A percentile compares a stretch with the other conserved stretches of the same genome.
phyloP scores from a whole-genome alignment of 2,888 invertebrate species.

The Quadriops clusia region DNA sequence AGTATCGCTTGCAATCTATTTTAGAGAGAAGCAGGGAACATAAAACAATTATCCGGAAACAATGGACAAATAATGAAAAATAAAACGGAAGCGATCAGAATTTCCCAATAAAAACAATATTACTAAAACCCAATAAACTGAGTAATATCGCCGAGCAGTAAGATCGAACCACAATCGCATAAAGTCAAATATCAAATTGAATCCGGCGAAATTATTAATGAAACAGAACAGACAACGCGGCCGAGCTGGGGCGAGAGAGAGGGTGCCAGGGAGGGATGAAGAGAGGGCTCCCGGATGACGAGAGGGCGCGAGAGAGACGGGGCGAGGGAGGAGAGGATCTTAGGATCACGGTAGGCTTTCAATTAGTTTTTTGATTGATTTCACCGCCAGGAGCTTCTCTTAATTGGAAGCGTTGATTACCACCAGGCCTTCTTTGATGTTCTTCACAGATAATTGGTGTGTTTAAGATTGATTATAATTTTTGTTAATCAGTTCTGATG shows the following conservation, averaged over 20 bases:
- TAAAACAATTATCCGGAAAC: conserved; percentile 24
- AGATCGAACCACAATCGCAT: conserved; percentile 31
- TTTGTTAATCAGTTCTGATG: conserved; percentile 29
- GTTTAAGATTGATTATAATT: conserved; percentile 37
- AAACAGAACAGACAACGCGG: conserved; percentile 30
- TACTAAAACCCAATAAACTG: conserved; percentile 33
- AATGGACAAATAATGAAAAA: conserved; percentile 30
- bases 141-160: conserved; percentile 32
- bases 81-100: conserved; percentile 19
- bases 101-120: conserved; percentile 31
- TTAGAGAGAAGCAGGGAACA: conserved; percentile 15
- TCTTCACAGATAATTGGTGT: conserved; percentile 34
- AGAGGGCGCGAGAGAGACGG: conserved; percentile 15
- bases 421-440: conserved; percentile 33
- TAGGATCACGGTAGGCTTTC: conserved; percentile 35
- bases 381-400: conserved; percentile 34
- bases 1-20: too few species aligned
- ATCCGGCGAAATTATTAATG: conserved; percentile 35
- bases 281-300: conserved; percentile 6
- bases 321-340: conserved; percentile 28
- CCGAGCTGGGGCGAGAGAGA: conserved; percentile 14
- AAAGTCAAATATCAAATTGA: conserved; percentile 34
- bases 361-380: conserved; percentile 39
- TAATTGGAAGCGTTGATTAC: conserved; percentile 39
- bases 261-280: conserved; percentile 14